Evolutionary conservation across 2,113 vertebrate species (phyloP), one percentile per base, ranked within the genome.

Genomic region (Seriola dumerili): DNA sequence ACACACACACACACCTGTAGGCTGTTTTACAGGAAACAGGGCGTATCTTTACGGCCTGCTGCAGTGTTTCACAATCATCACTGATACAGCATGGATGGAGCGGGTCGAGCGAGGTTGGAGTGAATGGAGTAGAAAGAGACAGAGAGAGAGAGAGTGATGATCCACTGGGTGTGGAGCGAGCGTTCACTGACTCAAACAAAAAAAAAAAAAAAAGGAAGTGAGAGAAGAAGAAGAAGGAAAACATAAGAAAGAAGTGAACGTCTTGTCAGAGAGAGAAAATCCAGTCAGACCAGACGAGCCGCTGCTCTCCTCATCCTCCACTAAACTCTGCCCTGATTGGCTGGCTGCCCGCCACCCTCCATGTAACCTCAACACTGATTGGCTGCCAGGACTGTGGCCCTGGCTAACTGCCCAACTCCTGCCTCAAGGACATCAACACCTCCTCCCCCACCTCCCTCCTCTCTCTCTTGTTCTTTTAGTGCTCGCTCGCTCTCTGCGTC

Each of bases 201-300:
- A n/a, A n/a, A 84, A 83, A 2, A 36, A 46, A 78, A 84, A 83
- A 69, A 66, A 65, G 82, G 86, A 81, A 89, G 85, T 68, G 80
- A 80, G 86, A 80, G 61, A 29, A 64, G 42, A 25, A 61, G 78
- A 25, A 61, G 78, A 54, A 54, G 62, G 14, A 76, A 59, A 85
- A 36, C 14, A 25, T 1, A 19, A 80, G 36, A 63, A 32, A 84
- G 84, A 72, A 64, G 76, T 4, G 29, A 81, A 12, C 23, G 57
- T 65, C 84, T 67, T 65, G 40, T 34, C 44, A 32, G 54, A 63
- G 25, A 77, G 55, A 38, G 64, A 64, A 64, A 84, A 94, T 95
- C 92, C 85, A 32, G 93, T 92, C 64, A 12, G 89, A 94, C 94
- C 77, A 81, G 94, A 86, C 19, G 11, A 86, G 89, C 92, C 55